Evolutionary conservation across 2,888 invertebrate genomes (phyloP).

Genomic region (Germaria angustata): DNA sequence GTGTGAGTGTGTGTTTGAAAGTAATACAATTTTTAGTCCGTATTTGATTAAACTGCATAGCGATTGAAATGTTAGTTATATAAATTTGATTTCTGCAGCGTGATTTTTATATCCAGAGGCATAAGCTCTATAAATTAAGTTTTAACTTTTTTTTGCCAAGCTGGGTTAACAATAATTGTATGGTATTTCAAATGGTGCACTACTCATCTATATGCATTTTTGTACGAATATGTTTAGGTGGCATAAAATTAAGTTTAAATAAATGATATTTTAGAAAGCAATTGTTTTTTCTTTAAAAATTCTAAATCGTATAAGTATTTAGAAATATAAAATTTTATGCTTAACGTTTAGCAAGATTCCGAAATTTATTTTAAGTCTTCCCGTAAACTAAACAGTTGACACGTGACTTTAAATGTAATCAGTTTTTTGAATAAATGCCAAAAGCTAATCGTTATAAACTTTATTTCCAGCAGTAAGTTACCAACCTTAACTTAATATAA

Average conservation of each 20-base stretch:
- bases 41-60: slow-evolving; percentile 7
- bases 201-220: not conserved
- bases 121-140: slow-evolving; percentile 34
- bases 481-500: too few species aligned
- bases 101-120: not conserved
- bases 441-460: too few species aligned
- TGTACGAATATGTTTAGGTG: not conserved
- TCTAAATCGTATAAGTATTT: too few species aligned
- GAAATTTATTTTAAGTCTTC: too few species aligned
- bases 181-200: slow-evolving; percentile 1
- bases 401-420: too few species aligned
- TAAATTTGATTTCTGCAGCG: not conserved
- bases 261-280: not conserved
- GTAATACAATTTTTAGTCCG: slow-evolving; percentile 9
- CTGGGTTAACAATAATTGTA: slow-evolving; percentile 11
- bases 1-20: not conserved
- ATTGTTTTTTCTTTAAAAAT: too few species aligned
- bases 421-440: too few species aligned
- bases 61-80: slow-evolving; percentile 9
- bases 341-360: too few species aligned
- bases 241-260: not conserved
- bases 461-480: too few species aligned
- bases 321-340: too few species aligned
- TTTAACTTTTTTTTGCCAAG: slow-evolving; percentile 20
- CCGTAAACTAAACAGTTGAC: too few species aligned